Evolutionary conservation across 2,113 vertebrate species (phyloP), one percentile per base, ranked within the genome.

Genomic region (Diphyllodes magnificus): DNA sequence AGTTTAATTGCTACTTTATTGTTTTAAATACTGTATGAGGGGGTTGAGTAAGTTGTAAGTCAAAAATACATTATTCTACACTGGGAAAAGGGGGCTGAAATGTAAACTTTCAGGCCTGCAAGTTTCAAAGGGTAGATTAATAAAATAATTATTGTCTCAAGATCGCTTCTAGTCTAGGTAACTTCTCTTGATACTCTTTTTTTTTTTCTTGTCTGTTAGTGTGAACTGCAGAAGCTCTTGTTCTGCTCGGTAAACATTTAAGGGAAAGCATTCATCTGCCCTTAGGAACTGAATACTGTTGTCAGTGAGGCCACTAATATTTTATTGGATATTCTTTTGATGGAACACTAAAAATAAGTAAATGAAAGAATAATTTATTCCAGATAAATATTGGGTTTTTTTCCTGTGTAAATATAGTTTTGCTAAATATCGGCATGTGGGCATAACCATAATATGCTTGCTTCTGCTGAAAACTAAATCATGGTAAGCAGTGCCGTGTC

Each of bases 361-460:
- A 72, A 65, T 11, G 2, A 37, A 70, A 54, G 12, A 45, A 19
- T 15, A 70, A 39, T 65, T 65, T 61, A 39, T 37, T 76, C 30
- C 17, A 44, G 17, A 63, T 35, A 61, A 82, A 42, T 51, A 4
- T 12, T 61, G 11, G 54, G 4, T 1, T 7, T 51, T 69, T 61
- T 72, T 35, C 3, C 9, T 40, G 9, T 68, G 9, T 59, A 54
- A 61, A 28, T 68, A 11, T 11, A 54, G 19, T 33, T 76, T 18
- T 57, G 12, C 27, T 82, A 49, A 61, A 63, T 66, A 30, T 0
- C 1, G 54, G n/a, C 6, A 7, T 20, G 11, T 37, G 50, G 30
- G 4, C 24, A 18, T 63, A 68, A 12, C 10, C 2, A 2, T 70
- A 3, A 11, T 12, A 4, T 0, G 0, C 13, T 56, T 61, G 18